Conservation (phyloP, 1,140 invertebrate genomes). For the Coelopa frigida region DNA sequence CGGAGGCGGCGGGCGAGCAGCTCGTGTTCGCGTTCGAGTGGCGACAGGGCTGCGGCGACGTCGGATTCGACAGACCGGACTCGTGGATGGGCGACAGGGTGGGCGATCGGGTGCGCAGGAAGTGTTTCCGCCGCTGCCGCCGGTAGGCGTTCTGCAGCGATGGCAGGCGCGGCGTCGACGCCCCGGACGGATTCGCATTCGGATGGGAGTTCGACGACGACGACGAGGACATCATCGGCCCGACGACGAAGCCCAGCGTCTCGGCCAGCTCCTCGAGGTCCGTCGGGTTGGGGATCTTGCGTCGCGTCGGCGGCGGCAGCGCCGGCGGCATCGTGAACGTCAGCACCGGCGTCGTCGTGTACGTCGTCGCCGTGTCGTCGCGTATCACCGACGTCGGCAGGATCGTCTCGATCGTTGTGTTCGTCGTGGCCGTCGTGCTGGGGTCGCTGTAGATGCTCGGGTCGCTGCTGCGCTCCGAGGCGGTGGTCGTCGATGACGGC, state of each 20-base stretch:
- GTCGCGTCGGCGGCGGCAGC: constrained; percentile 45
- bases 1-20: constrained; percentile 14
- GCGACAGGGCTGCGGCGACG: constrained; percentile 53
- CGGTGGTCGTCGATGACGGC: constrained; percentile 11
- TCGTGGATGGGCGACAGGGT: constrained; percentile 63
- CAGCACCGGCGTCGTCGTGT: constrained; percentile 18
- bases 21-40: constrained; percentile 24
- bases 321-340: constrained; percentile 44
- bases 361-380: constrained; percentile 33
- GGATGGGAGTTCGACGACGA: constrained; percentile 8
- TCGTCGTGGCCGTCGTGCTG: constrained; percentile 13
- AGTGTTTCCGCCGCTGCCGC: constrained; percentile 46
- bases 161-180: constrained; percentile 16
- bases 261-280: constrained; percentile 50
- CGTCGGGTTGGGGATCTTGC: constrained; percentile 44
- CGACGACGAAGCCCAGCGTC: constrained; percentile 41
- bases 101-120: constrained; percentile 49
- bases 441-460: constrained; percentile 35
- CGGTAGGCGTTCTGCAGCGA: constrained; percentile 28
- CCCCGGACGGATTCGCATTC: constrained; percentile 11
- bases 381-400: constrained; percentile 41
- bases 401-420: constrained; percentile 26
- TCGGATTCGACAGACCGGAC: constrained; percentile 64
- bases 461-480: constrained; percentile 27
- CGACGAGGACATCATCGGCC: constrained; percentile 6